These are phyloP conservation scores for Cephalopholis sonnerati DNA, from an alignment of 2,113 vertebrate species.

Conservation along the genomic window DNA sequence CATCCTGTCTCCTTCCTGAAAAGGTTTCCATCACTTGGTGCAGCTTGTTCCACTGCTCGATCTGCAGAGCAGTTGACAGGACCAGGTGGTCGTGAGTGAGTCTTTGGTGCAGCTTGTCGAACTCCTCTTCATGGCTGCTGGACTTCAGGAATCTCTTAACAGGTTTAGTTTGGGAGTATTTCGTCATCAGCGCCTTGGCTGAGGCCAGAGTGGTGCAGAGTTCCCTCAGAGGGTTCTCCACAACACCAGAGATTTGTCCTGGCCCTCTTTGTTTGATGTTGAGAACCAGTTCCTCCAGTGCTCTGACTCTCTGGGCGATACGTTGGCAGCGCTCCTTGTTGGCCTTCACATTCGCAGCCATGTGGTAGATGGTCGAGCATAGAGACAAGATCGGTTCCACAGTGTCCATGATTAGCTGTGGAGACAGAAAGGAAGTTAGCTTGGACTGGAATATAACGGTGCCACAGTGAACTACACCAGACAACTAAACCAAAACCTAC, in stretches of 20 bases:
- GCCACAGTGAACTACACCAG: no score
- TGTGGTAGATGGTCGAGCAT: neutral
- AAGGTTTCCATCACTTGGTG: neutral
- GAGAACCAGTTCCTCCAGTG: conserved; percentile 1
- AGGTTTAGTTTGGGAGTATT: neutral
- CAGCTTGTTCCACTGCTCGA: conserved; percentile 7
- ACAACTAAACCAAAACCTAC: no score
- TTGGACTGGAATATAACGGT: neutral
- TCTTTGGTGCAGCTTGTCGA: neutral
- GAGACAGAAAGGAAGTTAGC: neutral
- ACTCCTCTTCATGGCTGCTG: neutral
- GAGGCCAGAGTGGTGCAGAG: neutral
- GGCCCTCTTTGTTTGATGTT: neutral
- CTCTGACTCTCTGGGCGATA: conserved; percentile 9
- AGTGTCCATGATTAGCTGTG: neutral
- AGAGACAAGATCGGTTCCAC: neutral
- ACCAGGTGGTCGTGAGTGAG: conserved; percentile 11
- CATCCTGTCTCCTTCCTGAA: no score
- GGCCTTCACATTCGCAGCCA: neutral
- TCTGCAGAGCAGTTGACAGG: conserved; percentile 14
- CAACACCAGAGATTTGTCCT: neutral
- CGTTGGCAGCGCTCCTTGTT: conserved; percentile 27
- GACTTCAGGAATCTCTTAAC: neutral
- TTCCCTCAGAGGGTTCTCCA: neutral
- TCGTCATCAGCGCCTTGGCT: neutral